phyloP scores from a whole-genome alignment of 2,888 invertebrate genomes.

The Eristalis pertinax region DNA sequence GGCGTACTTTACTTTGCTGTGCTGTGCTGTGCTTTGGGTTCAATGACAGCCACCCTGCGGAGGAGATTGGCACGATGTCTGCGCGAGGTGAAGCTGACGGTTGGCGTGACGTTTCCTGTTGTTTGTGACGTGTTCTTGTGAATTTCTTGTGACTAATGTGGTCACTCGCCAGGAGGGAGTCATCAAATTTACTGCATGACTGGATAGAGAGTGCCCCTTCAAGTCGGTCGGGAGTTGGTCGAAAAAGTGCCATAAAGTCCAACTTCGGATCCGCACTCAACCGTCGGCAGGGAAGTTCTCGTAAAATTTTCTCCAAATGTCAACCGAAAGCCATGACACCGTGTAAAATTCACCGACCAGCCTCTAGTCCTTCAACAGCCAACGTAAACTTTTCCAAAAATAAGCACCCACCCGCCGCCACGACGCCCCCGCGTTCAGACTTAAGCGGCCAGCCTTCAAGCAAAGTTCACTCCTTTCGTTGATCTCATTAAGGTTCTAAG shows the following conservation, averaged over 20 bases:
- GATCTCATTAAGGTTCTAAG: constrained; percentile 62
- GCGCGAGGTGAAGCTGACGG: neutral
- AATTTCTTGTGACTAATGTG: no score
- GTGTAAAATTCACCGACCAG: neutral
- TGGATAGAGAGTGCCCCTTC: no score
- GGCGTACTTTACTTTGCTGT: neutral
- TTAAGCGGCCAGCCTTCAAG: constrained; percentile 11
- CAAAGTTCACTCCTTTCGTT: constrained; percentile 14
- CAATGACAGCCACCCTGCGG: neutral
- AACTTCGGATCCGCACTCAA: no score
- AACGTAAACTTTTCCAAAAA: constrained; percentile 24
- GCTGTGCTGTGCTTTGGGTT: neutral
- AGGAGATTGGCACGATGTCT: constrained; percentile 1
- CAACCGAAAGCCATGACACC: neutral
- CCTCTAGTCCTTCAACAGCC: constrained; percentile 22
- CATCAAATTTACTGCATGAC: no score
- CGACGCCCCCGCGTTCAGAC: neutral
- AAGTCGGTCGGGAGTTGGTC: no score
- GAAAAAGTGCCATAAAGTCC: no score
- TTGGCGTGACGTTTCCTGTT: neutral
- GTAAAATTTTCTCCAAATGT: neutral
- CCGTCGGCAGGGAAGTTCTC: no score
- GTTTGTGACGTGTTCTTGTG: neutral
- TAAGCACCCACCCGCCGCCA: neutral
- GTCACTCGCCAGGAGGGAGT: no score